Evolutionary conservation across 2,797 vertebrate genomes (phyloP).

Genomic region (Hydrocynus forskahlii): DNA sequence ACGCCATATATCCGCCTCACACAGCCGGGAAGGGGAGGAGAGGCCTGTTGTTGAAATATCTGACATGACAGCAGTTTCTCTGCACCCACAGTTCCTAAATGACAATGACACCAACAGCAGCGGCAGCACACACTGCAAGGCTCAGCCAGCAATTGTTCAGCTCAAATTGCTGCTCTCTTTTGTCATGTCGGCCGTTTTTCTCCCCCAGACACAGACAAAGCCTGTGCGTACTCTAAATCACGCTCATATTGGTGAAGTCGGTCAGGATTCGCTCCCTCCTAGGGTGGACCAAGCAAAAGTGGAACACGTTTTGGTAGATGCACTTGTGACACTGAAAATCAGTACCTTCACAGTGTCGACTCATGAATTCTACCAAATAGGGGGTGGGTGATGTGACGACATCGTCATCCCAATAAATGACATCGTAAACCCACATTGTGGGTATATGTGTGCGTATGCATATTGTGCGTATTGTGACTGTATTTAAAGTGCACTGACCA

Average conservation of each 20-base stretch:
- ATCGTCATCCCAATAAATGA: too few species aligned
- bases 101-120: conserved; percentile 51
- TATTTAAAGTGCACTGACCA: too few species aligned
- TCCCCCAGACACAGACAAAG: conserved; percentile 27
- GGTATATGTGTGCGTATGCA: too few species aligned
- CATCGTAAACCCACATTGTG: too few species aligned
- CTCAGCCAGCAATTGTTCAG: conserved; percentile 44
- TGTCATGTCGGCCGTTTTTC: conserved; percentile 42
- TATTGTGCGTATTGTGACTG: too few species aligned
- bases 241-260: conserved; percentile 39
- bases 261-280: background rate
- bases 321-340: background rate
- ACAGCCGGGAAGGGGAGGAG: conserved; percentile 58
- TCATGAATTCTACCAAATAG: background rate
- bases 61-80: conserved; percentile 61
- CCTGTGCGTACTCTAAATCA: conserved; percentile 29
- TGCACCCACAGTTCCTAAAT: conserved; percentile 56
- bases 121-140: conserved; percentile 35
- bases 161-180: conserved; percentile 54
- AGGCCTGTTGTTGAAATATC: conserved; percentile 55
- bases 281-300: background rate
- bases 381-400: background rate
- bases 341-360: background rate
- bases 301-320: background rate
- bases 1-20: conserved; percentile 42